These are phyloP conservation scores for Nothocercus nigrocapillus DNA, from an alignment of 2,113 vertebrate genomes.

Conservation along the genomic window DNA sequence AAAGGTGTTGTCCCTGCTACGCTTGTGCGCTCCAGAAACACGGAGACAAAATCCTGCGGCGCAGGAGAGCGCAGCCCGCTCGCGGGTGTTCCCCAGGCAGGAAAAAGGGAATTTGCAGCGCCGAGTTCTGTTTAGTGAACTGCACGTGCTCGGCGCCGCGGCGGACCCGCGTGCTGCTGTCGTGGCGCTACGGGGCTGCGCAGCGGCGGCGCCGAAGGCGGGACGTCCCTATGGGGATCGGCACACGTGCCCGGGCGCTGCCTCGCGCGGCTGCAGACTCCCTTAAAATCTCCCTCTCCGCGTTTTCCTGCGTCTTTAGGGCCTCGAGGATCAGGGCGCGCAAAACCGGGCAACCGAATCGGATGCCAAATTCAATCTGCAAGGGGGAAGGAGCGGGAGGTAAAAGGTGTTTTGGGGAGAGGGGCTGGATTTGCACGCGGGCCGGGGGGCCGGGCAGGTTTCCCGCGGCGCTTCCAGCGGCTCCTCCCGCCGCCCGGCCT, in stretches of 20 bases:
- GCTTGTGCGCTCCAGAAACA: neutral
- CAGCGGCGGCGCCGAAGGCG: neutral
- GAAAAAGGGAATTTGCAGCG: neutral
- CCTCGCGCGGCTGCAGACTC: neutral
- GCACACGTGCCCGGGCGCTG: neutral
- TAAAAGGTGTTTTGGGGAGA: neutral
- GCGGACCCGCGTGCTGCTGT: rapidly evolving
- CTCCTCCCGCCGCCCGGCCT: conserved; percentile 64
- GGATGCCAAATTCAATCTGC: neutral
- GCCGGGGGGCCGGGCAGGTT: conserved; percentile 29
- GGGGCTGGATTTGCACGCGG: neutral
- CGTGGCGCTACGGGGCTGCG: rapidly evolving
- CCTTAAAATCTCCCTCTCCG: neutral
- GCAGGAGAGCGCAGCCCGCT: neutral
- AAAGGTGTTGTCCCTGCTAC: neutral
- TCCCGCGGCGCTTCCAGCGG: conserved; percentile 65
- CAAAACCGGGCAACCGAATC: too few species aligned
- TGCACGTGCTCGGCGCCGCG: neutral
- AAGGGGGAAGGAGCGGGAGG: neutral
- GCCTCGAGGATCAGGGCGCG: too few species aligned
- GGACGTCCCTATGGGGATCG: neutral
- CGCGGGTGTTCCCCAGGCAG: neutral
- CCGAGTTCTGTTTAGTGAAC: neutral
- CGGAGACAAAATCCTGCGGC: too few species aligned
- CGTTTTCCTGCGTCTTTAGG: neutral